Base-by-base conservation (phyloP, 2,888 invertebrate species). In the Pogonocherus hispidulus region DNA sequence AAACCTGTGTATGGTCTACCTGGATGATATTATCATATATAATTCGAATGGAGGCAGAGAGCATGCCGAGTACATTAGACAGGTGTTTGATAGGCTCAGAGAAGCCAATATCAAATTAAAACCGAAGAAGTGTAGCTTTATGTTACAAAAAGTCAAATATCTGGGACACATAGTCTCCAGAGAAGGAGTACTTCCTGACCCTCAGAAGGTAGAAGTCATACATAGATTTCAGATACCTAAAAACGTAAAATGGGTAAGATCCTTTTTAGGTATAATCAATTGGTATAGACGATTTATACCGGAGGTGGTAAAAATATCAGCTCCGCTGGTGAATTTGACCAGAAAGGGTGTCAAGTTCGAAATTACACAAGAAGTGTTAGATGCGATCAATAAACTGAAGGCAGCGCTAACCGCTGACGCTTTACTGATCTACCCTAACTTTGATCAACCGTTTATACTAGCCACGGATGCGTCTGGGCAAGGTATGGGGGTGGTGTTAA, bases 281-380 rank as follows among this genome's bases (percentile, higher is more conserved):
- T 69, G 59, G 56, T 67, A 71, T 55, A 22, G 69, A 46, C 57
- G 62, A 46, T 69, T 71, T 19, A 69, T 71, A 16, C 71, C 71
- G 1, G 66, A 69, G 16, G 37, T 64, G 6, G n/a, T 67, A 0
- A 52, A 65, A 66, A 5, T 62, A 27, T 37, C 63, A n/a, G 44
- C 44, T 4, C 69, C 66, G 0, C 41, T 71, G 54, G 11, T 52
- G 11, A 59, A 63, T 14, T 23, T 73, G 11, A 63, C 66, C 9
- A 71, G 62, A 35, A 73, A 73, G 22, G 54, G 66, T 11, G 55
- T 49, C 4, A 49, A 20, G 18, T 47, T 47, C 20, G 47, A 47
- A 47, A 47, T 47, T 19, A 47, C 47, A 3, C 8, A 64, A 14
- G 60, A 64, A 35, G 65, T 66, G 8, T 9, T 66, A 8, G 19